Percentiles rank a stretch among this genome's conserved stretches.
Evolutionary conservation across 2,797 vertebrate species (phyloP).

Genomic region (Eremophila alpestris): DNA sequence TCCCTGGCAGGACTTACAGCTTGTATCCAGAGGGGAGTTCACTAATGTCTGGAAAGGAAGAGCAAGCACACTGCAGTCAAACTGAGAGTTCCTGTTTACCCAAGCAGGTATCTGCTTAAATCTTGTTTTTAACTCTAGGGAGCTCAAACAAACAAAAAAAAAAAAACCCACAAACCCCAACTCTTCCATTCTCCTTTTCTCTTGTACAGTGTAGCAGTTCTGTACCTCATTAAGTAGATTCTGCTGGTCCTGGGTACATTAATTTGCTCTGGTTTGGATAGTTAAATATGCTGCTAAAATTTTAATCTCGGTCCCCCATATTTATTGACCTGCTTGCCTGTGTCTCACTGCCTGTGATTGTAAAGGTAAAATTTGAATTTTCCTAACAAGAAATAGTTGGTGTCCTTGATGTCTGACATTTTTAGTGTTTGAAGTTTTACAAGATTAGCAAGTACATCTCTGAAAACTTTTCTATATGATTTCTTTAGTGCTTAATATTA

Average conservation of each 20-base stretch:
- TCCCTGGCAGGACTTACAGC: background rate
- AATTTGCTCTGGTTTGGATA: background rate
- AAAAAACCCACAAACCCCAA: background rate
- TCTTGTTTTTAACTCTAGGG: background rate
- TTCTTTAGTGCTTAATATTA: background rate
- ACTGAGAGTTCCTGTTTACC: background rate
- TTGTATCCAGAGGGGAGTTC: background rate
- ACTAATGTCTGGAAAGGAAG: background rate
- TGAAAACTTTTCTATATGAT: background rate
- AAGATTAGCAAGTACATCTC: background rate
- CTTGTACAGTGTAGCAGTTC: background rate
- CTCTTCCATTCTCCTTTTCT: background rate
- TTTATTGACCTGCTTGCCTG: fast-evolving
- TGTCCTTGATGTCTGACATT: background rate
- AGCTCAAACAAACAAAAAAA: background rate
- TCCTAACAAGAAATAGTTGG: background rate
- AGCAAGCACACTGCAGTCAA: background rate
- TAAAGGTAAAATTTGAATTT: background rate
- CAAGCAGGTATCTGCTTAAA: too few species aligned
- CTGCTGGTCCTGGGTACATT: background rate
- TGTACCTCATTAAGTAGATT: background rate
- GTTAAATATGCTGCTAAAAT: background rate
- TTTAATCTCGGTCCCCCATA: background rate
- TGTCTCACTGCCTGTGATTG: background rate
- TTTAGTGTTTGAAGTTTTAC: background rate